Evolutionary conservation across 1,140 invertebrate genomes (phyloP), one percentile per base, ranked within the genome.

Genomic region (Pectinophora gossypiella): DNA sequence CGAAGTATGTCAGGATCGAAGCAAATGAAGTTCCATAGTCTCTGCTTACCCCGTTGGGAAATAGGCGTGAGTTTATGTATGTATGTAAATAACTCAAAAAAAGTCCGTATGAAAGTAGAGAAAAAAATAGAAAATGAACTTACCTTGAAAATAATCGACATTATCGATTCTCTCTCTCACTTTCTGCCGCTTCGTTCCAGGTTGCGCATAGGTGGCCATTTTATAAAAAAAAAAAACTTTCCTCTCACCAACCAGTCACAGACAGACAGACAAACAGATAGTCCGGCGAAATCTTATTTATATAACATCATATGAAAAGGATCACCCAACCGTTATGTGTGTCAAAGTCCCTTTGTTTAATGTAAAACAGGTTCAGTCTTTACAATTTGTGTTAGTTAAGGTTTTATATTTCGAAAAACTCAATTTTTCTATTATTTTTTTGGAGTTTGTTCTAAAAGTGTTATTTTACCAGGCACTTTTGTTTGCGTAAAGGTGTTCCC

Each of bases 131-230:
- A 23, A 23, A 32, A 32, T 32, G 21, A 16, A 59, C 63, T 62
- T 64, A 88, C 87, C 85, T 69, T 87, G 76, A 64, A 88, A 87
- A 51, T 81, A 86, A 52, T 89, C 87, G 27, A 72, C 70, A 19
- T 56, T 63, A 5, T 85, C 73, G 0, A 48, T 44, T 49, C 67
- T 73, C 22, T 87, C 82, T 42, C 69, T 61, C n/a, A 75, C 66
- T 48, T 87, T 88, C 59, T 82, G 81, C 23, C 86, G 58, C 54
- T 88, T 88, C 1, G 65, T 71, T 6, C 66, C 72, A 2, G 72
- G 60, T 47, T 87, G 86, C 13, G 59, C 60, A 61, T 85, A 85
- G 3, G 73, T 58, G 58, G 70, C 64, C 44, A 52, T 64, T 19
- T 43, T 19, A 21, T 23, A 27, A 13, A 10, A 3, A 13, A 45